These are phyloP conservation scores for Eumerus sabulonum DNA, from an alignment of 2,888 invertebrate genomes.

Conservation along the genomic window DNA sequence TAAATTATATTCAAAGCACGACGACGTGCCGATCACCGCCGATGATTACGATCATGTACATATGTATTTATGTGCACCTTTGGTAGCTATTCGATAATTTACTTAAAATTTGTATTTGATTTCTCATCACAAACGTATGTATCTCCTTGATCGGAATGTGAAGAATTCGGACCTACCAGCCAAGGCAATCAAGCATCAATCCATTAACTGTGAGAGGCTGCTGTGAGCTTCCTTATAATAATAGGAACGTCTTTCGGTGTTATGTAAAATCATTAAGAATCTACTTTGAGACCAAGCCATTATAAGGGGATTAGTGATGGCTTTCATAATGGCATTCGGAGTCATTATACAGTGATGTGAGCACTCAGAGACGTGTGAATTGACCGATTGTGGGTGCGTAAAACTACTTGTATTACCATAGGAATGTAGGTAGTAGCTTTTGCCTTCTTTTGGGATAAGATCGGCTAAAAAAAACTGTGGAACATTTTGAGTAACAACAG, in stretches of 20 bases:
- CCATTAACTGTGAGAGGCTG: constrained; percentile 10
- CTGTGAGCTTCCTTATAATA: background rate
- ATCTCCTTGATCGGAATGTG: background rate
- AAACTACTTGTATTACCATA: too few relatives aligned
- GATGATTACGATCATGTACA: background rate
- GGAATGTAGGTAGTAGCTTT: too few relatives aligned
- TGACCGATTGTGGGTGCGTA: too few relatives aligned
- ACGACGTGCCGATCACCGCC: constrained; percentile 34
- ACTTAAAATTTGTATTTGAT: constrained; percentile 10
- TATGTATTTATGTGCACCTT: too few relatives aligned
- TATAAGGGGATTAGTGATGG: constrained; percentile 43
- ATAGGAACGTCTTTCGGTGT: background rate
- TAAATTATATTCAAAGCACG: constrained; percentile 31
- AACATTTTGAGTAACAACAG: too few relatives aligned
- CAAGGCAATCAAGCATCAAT: constrained; percentile 24
- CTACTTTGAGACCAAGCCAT: constrained; percentile 3
- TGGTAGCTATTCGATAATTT: too few relatives aligned
- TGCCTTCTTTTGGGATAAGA: too few relatives aligned
- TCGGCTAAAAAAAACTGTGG: too few relatives aligned
- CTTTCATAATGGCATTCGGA: constrained; percentile 24
- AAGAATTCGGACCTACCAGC: background rate
- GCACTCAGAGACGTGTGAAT: too few relatives aligned
- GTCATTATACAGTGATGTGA: background rate
- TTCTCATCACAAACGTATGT: too few relatives aligned
- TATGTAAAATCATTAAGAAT: background rate